Conservation (phyloP, 1,140 invertebrate species). For the Dryas iulia region DNA sequence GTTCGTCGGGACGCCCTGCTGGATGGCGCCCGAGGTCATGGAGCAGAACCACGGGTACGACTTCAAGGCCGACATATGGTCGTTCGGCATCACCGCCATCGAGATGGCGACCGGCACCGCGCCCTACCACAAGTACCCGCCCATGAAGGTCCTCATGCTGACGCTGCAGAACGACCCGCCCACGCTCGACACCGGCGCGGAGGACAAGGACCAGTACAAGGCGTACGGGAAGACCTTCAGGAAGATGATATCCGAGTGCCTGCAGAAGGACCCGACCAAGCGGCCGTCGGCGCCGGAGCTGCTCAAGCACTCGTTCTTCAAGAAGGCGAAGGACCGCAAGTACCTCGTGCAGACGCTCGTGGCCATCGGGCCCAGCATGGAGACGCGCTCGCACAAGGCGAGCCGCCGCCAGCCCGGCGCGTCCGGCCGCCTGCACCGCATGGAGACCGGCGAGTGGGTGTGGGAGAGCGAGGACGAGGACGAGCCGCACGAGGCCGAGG, state of each 20-base stretch:
- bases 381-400: conserved; percentile 94
- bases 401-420: conserved; percentile 92
- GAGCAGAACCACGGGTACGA: conserved; percentile 99
- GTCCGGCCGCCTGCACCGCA: conserved; percentile 94
- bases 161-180: conserved; percentile 99
- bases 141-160: conserved; percentile 99
- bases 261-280: conserved; percentile 97
- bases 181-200: conserved; percentile 91
- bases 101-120: conserved; percentile 99
- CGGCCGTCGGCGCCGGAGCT: conserved; percentile 98
- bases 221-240: conserved; percentile 98
- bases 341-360: conserved; percentile 96
- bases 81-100: conserved; percentile 99
- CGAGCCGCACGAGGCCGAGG: conserved; percentile 71
- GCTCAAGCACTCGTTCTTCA: conserved; percentile 99
- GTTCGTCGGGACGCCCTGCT: conserved; percentile 98
- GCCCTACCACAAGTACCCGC: conserved; percentile 99
- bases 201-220: conserved; percentile 99
- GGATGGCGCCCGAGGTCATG: conserved; percentile 99
- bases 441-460: conserved; percentile 98
- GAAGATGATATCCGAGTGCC: conserved; percentile 97
- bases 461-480: conserved; percentile 93
- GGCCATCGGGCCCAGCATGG: conserved; percentile 91
- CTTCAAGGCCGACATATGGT: conserved; percentile 99
- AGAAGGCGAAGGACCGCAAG: conserved; percentile 98